Percentiles rank a stretch among this genome's conserved stretches.
Conservation (phyloP, 1,140 invertebrate genomes). For the Cardiocondyla obscurior region DNA sequence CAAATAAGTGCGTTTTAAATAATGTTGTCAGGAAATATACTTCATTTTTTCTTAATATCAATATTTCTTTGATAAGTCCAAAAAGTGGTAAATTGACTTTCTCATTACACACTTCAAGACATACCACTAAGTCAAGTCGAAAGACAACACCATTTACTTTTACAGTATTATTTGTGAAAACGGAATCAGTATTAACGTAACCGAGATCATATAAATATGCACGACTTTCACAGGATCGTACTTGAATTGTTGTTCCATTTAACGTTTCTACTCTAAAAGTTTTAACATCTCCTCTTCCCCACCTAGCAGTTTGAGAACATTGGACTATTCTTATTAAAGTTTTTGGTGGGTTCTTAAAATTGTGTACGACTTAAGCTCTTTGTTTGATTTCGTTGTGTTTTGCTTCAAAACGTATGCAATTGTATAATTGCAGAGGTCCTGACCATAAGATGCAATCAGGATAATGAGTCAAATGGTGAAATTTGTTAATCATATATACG, state of each 20-base stretch:
- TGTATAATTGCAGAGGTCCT: not conserved
- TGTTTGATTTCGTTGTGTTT: not conserved
- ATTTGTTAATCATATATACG: not conserved
- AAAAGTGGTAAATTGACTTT: not conserved
- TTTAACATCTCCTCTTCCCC: not conserved
- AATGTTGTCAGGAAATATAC: not conserved
- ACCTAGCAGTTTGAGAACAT: not conserved
- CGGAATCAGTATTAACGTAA: not conserved
- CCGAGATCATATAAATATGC: not conserved
- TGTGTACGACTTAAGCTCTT: not conserved
- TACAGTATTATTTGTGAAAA: not conserved
- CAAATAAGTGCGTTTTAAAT: not conserved
- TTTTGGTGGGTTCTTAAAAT: conserved; percentile 11
- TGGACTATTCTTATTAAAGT: not conserved
- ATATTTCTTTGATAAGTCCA: not conserved
- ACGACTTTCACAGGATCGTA: not conserved
- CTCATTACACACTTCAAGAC: not conserved
- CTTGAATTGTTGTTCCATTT: not conserved
- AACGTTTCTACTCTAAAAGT: not conserved
- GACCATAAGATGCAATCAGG: conserved; percentile 3
- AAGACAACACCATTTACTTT: not conserved
- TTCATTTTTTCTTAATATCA: not conserved
- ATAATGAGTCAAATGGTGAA: conserved; percentile 16
- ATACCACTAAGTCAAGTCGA: not conserved
- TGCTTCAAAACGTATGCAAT: conserved; percentile 3